Conservation (phyloP, 2,888 invertebrate genomes). For the Hirtodrosophila duncani region DNA sequence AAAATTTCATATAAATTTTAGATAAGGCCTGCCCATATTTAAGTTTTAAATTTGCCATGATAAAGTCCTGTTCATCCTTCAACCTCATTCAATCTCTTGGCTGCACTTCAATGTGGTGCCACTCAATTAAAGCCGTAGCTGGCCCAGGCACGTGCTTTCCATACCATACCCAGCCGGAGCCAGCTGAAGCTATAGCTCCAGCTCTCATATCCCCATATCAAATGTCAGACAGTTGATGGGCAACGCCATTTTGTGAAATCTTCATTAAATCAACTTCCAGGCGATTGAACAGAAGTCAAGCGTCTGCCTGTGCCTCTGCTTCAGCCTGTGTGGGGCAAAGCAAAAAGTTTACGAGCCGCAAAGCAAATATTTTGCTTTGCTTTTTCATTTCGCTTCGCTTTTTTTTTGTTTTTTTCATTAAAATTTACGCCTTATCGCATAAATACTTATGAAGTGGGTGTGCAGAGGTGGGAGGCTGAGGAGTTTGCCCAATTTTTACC, state of each 20-base stretch:
- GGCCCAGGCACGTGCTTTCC: too few species aligned
- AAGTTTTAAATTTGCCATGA: too few species aligned
- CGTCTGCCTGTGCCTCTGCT: too few species aligned
- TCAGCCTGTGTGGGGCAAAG: conserved; percentile 8
- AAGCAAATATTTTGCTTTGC: conserved; percentile 40
- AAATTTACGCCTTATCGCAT: conserved; percentile 69
- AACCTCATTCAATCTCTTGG: too few species aligned
- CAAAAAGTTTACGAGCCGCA: conserved; percentile 52
- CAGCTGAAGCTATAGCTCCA: too few species aligned
- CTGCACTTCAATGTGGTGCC: too few species aligned
- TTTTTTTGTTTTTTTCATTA: conserved; percentile 52
- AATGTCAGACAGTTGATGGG: conserved; percentile 48
- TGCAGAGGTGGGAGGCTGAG: conserved; percentile 2
- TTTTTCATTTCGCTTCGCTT: conserved; percentile 7
- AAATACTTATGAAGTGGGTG: conserved; percentile 53
- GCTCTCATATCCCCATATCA: conserved; percentile 17
- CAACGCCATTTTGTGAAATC: conserved; percentile 59
- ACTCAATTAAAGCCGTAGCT: too few species aligned
- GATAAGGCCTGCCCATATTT: too few species aligned
- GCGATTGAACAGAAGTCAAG: conserved; percentile 56
- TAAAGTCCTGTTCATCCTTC: too few species aligned
- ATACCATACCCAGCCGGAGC: too few species aligned
- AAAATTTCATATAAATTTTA: too few species aligned
- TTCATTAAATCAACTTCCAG: conserved; percentile 72
- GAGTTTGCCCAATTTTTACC: conserved; percentile 64